phyloP scores from a whole-genome alignment of 2,113 vertebrate species.

The Phrynosoma blainvillii region DNA sequence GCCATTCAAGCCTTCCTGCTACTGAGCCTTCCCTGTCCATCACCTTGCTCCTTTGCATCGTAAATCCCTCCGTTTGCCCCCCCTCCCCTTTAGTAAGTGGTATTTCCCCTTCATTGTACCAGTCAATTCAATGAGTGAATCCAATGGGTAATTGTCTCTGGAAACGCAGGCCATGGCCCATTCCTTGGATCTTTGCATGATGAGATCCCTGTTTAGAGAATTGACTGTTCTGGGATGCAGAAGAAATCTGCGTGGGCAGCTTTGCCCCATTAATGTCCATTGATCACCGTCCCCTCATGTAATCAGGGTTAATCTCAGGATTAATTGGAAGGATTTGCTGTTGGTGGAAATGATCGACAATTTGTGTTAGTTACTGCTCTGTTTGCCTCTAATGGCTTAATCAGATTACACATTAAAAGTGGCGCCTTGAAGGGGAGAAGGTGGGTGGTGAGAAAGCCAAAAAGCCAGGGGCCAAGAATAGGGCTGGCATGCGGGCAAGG shows the following conservation, averaged over 20 bases:
- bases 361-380: conserved; percentile 73
- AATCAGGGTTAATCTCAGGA: conserved; percentile 76
- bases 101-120: too few relatives aligned
- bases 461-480: neutral
- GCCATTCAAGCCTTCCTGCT: too few relatives aligned
- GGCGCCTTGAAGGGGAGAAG: conserved; percentile 46
- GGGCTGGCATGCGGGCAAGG: too few relatives aligned
- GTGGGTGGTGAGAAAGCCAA: neutral
- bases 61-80: too few relatives aligned
- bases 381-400: conserved; percentile 70
- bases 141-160: conserved; percentile 26
- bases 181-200: conserved; percentile 32
- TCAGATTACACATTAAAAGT: conserved; percentile 75
- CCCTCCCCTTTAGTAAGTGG: too few relatives aligned
- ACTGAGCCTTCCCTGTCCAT: too few relatives aligned
- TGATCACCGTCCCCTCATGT: conserved; percentile 69
- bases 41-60: neutral
- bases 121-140: neutral
- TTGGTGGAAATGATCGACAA: conserved; percentile 67
- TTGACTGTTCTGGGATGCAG: conserved; percentile 63
- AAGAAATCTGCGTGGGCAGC: conserved; percentile 66
- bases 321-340: conserved; percentile 74
- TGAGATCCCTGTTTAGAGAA: conserved; percentile 55
- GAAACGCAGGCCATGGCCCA: conserved; percentile 37
- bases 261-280: conserved; percentile 71